These are phyloP conservation scores for Coracias cyanogaster DNA, from an alignment of 2,797 vertebrate species.

Conservation along the genomic window DNA sequence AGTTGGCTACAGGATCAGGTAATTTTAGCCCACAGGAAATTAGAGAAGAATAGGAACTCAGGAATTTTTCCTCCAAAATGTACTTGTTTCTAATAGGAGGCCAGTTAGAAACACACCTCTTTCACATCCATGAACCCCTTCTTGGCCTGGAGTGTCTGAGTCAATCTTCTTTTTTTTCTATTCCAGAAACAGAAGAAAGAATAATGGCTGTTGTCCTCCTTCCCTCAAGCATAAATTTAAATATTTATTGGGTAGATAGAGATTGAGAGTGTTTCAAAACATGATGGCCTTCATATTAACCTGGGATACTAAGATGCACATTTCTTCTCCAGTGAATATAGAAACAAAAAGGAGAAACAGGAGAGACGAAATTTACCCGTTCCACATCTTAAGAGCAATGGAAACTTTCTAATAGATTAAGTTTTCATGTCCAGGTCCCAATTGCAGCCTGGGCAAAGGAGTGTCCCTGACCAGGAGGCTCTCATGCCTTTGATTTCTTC, in stretches of 20 bases:
- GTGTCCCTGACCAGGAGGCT: fast-evolving
- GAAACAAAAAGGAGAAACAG: neutral
- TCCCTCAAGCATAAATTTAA: neutral
- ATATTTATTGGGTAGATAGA: neutral
- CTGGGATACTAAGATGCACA: neutral
- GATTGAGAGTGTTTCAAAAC: neutral
- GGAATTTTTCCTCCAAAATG: neutral
- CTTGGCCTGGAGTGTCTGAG: neutral
- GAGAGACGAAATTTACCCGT: neutral
- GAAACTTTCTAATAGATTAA: neutral
- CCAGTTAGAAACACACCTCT: neutral
- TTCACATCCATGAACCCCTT: neutral
- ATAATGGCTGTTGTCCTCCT: neutral
- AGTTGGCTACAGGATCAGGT: neutral
- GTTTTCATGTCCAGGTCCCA: neutral
- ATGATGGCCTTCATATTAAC: neutral
- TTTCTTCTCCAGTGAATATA: neutral
- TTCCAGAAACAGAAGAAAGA: neutral
- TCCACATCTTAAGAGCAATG: neutral
- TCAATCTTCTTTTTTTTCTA: neutral
- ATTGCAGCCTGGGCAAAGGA: neutral
- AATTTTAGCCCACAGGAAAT: neutral
- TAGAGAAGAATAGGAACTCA: neutral
- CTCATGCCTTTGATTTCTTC: no score
- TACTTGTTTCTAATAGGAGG: neutral